These are phyloP conservation scores for Drosophila baimaii DNA, from an alignment of 1,140 invertebrate species.

Conservation along the genomic window DNA sequence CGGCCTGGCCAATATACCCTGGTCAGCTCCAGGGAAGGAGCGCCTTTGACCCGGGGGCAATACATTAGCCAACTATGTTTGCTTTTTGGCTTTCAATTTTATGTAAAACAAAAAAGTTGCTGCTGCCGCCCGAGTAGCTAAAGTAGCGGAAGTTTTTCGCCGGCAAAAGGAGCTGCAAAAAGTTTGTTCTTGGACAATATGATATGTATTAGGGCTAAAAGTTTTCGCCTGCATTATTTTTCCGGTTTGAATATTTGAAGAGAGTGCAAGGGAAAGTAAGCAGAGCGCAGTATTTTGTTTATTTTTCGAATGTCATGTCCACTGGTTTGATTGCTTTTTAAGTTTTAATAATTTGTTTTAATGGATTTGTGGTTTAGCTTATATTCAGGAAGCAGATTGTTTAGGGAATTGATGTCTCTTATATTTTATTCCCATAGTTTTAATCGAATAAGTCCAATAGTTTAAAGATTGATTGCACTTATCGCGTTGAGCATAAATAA, in stretches of 20 bases:
- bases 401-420: too few relatives aligned
- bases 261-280: slow-evolving; percentile 3
- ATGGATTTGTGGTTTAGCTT: neutral
- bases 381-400: neutral
- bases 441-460: too few relatives aligned
- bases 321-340: slow-evolving; percentile 20
- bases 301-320: slow-evolving; percentile 4
- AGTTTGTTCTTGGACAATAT: slow-evolving; percentile 32
- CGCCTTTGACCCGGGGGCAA: slow-evolving; percentile 20
- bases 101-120: slow-evolving; percentile 34
- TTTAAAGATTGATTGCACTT: neutral
- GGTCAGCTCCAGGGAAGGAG: slow-evolving; percentile 24
- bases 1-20: slow-evolving; percentile 16
- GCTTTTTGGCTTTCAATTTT: slow-evolving; percentile 39
- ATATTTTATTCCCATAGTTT: too few relatives aligned
- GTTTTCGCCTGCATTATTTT: slow-evolving; percentile 39
- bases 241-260: slow-evolving; percentile 32
- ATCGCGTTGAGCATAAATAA: slow-evolving; percentile 15
- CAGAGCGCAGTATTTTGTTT: slow-evolving; percentile 7
- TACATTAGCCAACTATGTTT: slow-evolving; percentile 48
- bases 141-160: slow-evolving; percentile 23
- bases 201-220: slow-evolving; percentile 51
- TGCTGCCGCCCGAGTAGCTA: slow-evolving; percentile 14
- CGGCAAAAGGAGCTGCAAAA: slow-evolving; percentile 6
- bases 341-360: slow-evolving; percentile 7